Percentiles rank a stretch among this genome's conserved stretches.
Conservation (phyloP, 1,140 invertebrate genomes). For the Lerema accius region DNA sequence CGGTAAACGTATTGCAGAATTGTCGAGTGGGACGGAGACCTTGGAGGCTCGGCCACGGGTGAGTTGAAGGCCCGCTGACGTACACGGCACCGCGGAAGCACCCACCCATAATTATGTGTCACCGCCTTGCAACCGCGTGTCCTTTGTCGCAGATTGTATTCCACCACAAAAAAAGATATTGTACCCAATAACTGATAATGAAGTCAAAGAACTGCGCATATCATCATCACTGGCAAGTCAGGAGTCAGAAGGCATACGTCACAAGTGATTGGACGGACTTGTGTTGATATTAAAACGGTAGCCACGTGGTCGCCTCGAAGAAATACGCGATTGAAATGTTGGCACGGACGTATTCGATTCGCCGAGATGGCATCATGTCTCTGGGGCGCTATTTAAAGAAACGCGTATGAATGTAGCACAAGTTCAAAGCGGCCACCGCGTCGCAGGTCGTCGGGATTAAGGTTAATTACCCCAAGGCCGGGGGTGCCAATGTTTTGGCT, state of each 20-base stretch:
- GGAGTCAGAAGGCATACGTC: conserved; percentile 13
- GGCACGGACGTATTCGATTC: conserved; percentile 50
- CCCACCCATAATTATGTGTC: conserved; percentile 31
- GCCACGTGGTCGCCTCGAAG: conserved; percentile 61
- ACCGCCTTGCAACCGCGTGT: conserved; percentile 2
- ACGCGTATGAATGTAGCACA: conserved; percentile 64
- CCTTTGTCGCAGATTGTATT: conserved; percentile 15
- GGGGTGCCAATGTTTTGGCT: conserved; percentile 19
- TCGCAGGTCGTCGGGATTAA: conserved; percentile 58
- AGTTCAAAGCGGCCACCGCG: conserved; percentile 64
- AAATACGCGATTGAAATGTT: conserved; percentile 57
- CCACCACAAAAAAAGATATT: conserved; percentile 5
- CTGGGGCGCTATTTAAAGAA: conserved; percentile 63
- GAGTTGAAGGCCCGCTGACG: conserved; percentile 59
- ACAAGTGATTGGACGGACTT: not conserved
- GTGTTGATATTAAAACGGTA: conserved; percentile 34
- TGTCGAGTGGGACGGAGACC: conserved; percentile 31
- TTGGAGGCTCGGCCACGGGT: conserved; percentile 45
- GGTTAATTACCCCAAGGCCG: conserved; percentile 74
- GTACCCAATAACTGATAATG: not conserved
- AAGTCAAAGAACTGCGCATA: conserved; percentile 30
- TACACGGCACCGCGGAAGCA: conserved; percentile 46
- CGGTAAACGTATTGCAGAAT: conserved; percentile 6
- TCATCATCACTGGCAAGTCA: conserved; percentile 13
- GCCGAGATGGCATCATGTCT: conserved; percentile 47